These are phyloP conservation scores for Hycleus phaleratus DNA, from an alignment of 1,140 invertebrate species.

Conservation along the genomic window DNA sequence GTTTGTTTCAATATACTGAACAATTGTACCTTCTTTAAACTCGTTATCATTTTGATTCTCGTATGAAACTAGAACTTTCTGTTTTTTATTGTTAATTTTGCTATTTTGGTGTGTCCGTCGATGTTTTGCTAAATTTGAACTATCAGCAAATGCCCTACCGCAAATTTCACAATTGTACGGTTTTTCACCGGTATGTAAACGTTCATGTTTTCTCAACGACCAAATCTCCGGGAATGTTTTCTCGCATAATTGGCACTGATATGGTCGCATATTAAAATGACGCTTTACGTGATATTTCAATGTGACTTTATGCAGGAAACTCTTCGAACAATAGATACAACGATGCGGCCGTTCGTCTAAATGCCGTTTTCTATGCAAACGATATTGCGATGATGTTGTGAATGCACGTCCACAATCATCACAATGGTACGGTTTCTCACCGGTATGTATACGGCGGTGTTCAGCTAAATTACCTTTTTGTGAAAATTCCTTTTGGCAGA, in stretches of 20 bases:
- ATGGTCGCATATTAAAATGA: conserved; percentile 55
- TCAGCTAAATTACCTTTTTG: conserved; percentile 56
- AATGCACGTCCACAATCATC: conserved; percentile 61
- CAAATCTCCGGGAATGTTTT: conserved; percentile 46
- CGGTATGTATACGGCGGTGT: conserved; percentile 41
- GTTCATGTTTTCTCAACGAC: conserved; percentile 59
- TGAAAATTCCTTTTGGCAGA: conserved; percentile 54
- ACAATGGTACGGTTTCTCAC: conserved; percentile 56
- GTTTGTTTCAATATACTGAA: conserved; percentile 9
- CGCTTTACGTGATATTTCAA: conserved; percentile 55
- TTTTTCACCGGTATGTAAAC: conserved; percentile 65
- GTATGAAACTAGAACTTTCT: background rate
- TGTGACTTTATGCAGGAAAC: conserved; percentile 56
- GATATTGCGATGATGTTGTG: conserved; percentile 59
- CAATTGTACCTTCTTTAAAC: background rate
- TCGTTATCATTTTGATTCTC: background rate
- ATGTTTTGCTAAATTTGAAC: conserved; percentile 59
- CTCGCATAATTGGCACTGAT: conserved; percentile 44
- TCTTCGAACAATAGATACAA: conserved; percentile 49
- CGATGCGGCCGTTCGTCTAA: conserved; percentile 53
- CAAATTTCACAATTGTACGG: conserved; percentile 70
- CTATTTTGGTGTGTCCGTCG: conserved; percentile 32
- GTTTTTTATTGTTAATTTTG: conserved; percentile 1
- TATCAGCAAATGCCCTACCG: conserved; percentile 63
- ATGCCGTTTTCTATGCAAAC: conserved; percentile 51